Base-by-base conservation (phyloP, 2,113 vertebrate genomes). In the Grammomys surdaster region DNA sequence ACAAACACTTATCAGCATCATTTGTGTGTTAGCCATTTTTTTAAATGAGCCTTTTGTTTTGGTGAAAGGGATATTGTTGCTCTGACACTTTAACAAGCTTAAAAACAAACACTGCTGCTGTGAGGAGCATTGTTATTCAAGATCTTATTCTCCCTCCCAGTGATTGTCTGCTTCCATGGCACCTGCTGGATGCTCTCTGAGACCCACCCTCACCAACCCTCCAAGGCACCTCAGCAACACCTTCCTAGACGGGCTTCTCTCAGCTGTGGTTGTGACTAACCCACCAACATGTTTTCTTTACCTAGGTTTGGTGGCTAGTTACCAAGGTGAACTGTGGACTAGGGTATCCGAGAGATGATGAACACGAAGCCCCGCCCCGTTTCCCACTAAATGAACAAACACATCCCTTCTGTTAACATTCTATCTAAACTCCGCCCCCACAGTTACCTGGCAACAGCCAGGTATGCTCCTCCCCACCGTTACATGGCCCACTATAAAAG, bases 241-340 rank as follows among this genome's bases (percentile, higher is more conserved):
- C 16, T 92, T 69, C 40, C 40, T 13, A 11, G 24, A n/a, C 93
- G 77, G 16, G 1, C n/a, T 70, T 60, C 67, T 73, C 56, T 86
- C 46, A 72, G 51, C 51, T 73, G 46, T 46, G 56, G 85, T 58
- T 88, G 36, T 73, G 40, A 63, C 13, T 63, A 48, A 54, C 26
- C 20, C n/a, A 19, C 60, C 31, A 28, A 78, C 82, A 77, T 28
- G 70, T 73, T 86, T 87, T 65, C 54, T 77, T 54, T 33, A 22
- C 31, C 60, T 72, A 73, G 19, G 19, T 80, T 84, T 54, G 80
- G 67, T 87, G 16, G 82, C 78, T 77, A 40, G n/a, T 93, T 90
- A 70, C 84, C 89, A 96, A 96, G 84, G 94, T 97, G 87, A 97
- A 94, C 91, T 87, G 95, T 67, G 65, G 75, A 96, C 93, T 88